phyloP scores from a whole-genome alignment of 1,140 invertebrate species.

The Phenacoccus solenopsis region DNA sequence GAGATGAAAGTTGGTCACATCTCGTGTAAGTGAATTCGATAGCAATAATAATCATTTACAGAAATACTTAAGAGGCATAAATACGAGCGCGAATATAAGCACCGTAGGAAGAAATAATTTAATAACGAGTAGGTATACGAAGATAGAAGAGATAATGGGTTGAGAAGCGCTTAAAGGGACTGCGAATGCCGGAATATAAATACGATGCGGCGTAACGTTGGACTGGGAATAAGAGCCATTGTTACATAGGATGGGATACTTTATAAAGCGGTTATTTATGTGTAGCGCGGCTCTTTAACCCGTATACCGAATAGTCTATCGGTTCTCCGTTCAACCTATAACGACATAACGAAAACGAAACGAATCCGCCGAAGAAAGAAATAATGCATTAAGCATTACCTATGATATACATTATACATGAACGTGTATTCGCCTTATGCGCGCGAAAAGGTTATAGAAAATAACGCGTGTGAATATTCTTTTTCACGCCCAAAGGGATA shows the following conservation, averaged over 20 bases:
- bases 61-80: too few species aligned
- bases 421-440: background rate
- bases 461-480: background rate
- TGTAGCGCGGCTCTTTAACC: background rate
- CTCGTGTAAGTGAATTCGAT: too few species aligned
- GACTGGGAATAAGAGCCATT: background rate
- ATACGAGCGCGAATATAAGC: too few species aligned
- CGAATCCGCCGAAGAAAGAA: background rate
- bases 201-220: background rate
- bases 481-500: background rate
- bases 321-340: background rate
- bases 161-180: too few species aligned
- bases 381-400: conserved; percentile 2
- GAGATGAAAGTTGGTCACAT: too few species aligned
- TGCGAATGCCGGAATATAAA: too few species aligned
- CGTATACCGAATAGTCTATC: too few species aligned
- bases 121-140: too few species aligned
- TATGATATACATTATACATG: conserved; percentile 3
- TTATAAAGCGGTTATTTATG: background rate
- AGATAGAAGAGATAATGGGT: too few species aligned
- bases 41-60: too few species aligned
- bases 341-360: background rate
- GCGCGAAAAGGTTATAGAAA: background rate
- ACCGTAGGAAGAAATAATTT: too few species aligned
- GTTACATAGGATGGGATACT: background rate